phyloP scores from a whole-genome alignment of 2,113 vertebrate species.

The Microtus richardsoni region DNA sequence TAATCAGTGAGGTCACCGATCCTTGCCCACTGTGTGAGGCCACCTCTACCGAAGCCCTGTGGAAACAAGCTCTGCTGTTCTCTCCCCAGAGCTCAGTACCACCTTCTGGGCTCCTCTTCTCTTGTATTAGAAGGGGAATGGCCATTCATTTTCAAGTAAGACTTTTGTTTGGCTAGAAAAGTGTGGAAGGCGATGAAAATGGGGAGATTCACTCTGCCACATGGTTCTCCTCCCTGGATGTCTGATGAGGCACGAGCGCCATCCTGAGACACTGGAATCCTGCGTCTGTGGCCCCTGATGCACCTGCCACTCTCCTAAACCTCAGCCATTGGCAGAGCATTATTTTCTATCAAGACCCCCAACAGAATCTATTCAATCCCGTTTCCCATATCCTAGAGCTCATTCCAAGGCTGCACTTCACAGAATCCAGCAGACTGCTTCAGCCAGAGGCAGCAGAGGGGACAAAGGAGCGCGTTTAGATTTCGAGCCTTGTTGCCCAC shows the following conservation, averaged over 20 bases:
- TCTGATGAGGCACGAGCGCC: neutral
- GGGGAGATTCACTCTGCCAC: neutral
- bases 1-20: constrained; percentile 1
- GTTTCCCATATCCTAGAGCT: constrained; percentile 69
- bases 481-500: constrained; percentile 37
- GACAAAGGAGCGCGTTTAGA: constrained; percentile 32
- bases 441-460: constrained; percentile 55
- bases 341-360: constrained; percentile 61
- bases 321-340: constrained; percentile 41
- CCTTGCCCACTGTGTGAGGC: neutral
- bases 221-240: neutral
- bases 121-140: constrained; percentile 26
- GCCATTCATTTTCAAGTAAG: constrained; percentile 30
- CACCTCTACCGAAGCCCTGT: neutral
- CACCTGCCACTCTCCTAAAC: neutral
- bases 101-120: constrained; percentile 18
- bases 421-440: constrained; percentile 62
- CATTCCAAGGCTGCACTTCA: constrained; percentile 74
- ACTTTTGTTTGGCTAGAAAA: constrained; percentile 17
- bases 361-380: constrained; percentile 58
- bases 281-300: neutral
- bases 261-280: constrained; percentile 10
- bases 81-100: neutral
- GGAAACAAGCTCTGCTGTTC: neutral
- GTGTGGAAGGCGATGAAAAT: neutral